These are phyloP conservation scores for Eucriotettix oculatus DNA, from an alignment of 2,888 invertebrate species.

Conservation along the genomic window DNA sequence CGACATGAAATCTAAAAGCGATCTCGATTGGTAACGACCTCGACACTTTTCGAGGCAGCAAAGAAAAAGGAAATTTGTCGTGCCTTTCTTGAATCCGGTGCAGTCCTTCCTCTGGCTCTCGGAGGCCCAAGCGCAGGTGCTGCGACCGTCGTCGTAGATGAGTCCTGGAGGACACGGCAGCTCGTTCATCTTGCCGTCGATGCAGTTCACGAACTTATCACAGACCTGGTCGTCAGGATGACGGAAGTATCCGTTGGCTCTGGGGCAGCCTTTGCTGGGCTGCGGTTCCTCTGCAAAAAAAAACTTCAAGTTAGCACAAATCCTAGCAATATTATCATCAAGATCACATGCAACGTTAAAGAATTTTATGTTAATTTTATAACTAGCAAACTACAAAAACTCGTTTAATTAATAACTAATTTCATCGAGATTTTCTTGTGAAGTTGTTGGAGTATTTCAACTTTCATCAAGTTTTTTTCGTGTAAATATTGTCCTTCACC, in stretches of 20 bases:
- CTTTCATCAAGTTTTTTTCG: too few species aligned
- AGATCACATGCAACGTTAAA: too few species aligned
- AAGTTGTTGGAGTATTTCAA: too few species aligned
- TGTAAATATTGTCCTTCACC: too few species aligned
- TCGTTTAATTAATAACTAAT: too few species aligned
- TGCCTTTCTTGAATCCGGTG: constrained; percentile 30
- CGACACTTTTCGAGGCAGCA: too few species aligned
- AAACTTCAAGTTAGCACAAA: not conserved
- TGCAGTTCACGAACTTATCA: constrained; percentile 63
- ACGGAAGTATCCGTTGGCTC: constrained; percentile 61
- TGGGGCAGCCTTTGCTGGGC: constrained; percentile 52
- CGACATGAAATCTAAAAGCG: too few species aligned
- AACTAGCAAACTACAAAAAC: too few species aligned
- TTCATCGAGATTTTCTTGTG: too few species aligned
- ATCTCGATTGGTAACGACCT: too few species aligned
- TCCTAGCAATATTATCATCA: too few species aligned
- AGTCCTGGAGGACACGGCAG: constrained; percentile 57
- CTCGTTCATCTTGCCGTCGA: constrained; percentile 50
- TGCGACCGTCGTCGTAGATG: constrained; percentile 53
- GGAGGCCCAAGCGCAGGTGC: constrained; percentile 61
- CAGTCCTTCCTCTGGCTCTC: constrained; percentile 38
- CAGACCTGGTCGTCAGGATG: constrained; percentile 58
- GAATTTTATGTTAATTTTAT: too few species aligned
- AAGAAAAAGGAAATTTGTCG: constrained; percentile 13
- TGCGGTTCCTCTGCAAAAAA: constrained; percentile 50